Evolutionary conservation across 2,113 vertebrate species (phyloP), one percentile per base, ranked within the genome.

Genomic region (Euleptes europaea): DNA sequence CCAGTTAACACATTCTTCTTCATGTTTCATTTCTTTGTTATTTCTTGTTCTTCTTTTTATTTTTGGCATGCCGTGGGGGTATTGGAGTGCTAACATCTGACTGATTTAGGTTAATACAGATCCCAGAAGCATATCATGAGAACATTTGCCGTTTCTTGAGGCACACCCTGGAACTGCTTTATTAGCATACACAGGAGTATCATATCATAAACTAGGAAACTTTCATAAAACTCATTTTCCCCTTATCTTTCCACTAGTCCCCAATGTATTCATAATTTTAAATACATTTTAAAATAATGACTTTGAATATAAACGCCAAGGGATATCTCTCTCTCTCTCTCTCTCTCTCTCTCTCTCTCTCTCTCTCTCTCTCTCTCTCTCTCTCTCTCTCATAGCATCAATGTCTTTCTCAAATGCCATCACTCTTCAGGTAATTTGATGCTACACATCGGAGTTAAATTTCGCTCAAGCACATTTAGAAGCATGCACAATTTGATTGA

Each of bases 151-250:
- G 33, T 49, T 80, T 65, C 70, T 51, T 73, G 40, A 72, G 54
- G 69, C 54, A 47, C 84, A 47, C 40, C 67, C 51, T 79, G 40
- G 38, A 85, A 78, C 71, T 31, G 44, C 72, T 77, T 85, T 35
- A 85, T 85, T 80, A 73, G n/a, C 26, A 72, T 73, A 73, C 54
- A 49, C 77, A 51, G 49, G 57, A 73, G 54, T 65, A 85, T 73
- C 79, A 31, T 80, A 80, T 38, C 69, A 40, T 17, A 70, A 85
- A 79, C 69, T 65, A n/a, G n/a, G 80, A 85, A 85, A 85, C 78
- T 80, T 85, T 76, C 69, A 65, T 49, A 49, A 73, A 71, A 85
- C 42, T 72, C 67, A 80, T 85, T 85, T 85, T 65, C 79, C 57
- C 35, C 54, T 85, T 80, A 80, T 85, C 84, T 73, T 51, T 69